Conservation (phyloP, 2,797 vertebrate genomes). For the Macropus fuliginosus region DNA sequence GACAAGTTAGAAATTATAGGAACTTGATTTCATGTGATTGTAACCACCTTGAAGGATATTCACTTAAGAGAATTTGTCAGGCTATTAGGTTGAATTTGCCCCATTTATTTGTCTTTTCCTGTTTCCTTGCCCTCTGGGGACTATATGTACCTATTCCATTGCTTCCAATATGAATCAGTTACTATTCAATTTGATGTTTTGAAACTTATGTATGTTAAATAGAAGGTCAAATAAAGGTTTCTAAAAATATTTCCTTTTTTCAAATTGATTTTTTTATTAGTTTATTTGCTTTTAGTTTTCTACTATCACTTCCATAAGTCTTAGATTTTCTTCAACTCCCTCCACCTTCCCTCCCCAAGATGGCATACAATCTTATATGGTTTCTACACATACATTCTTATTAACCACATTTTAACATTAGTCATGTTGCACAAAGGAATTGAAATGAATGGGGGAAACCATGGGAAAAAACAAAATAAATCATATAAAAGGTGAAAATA, state of each 20-base stretch:
- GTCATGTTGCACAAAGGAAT: no score
- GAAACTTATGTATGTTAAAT: slow-evolving; percentile 40
- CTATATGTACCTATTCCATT: slow-evolving; percentile 8
- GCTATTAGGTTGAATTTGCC: slow-evolving; percentile 47
- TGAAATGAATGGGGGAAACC: no score
- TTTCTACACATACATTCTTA: no score
- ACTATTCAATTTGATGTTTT: slow-evolving; percentile 38
- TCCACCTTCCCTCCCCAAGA: no score
- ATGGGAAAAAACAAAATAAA: no score
- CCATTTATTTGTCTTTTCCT: slow-evolving; percentile 55
- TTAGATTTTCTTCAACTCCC: no score
- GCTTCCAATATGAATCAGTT: slow-evolving; percentile 34
- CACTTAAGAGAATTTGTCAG: slow-evolving; percentile 57
- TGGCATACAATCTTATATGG: no score
- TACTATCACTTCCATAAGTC: no score
- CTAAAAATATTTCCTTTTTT: slow-evolving; percentile 17
- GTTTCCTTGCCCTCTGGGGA: slow-evolving; percentile 47
- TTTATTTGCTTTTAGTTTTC: no score
- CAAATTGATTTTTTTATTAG: no score
- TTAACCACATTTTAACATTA: no score
- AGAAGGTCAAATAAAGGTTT: slow-evolving; percentile 3
- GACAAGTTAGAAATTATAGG: slow-evolving; percentile 44
- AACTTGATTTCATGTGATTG: slow-evolving; percentile 10
- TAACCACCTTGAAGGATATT: slow-evolving; percentile 16
- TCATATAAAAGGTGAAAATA: no score